A percentile compares a stretch with the other conserved stretches of the same genome.
phyloP scores from a whole-genome alignment of 2,113 vertebrate species.

The Pipa parva region DNA sequence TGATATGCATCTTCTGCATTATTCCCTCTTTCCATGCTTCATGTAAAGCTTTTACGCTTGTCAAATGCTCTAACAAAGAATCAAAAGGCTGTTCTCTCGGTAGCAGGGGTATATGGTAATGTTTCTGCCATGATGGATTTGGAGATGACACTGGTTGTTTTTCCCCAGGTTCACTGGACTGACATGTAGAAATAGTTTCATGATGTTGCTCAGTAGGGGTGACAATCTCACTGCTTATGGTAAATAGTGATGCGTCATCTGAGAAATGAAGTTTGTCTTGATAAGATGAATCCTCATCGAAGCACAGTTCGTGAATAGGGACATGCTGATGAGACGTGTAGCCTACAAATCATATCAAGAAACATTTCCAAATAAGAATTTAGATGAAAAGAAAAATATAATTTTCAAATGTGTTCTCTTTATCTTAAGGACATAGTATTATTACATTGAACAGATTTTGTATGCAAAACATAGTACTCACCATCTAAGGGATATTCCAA shows the following conservation, averaged over 20 bases:
- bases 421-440: too few species aligned
- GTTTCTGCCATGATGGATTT: not conserved
- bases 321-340: not conserved
- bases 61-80: not conserved
- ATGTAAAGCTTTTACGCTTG: not conserved
- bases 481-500: too few species aligned
- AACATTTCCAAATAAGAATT: not conserved
- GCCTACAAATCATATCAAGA: not conserved
- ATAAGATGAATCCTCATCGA: not conserved
- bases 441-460: too few species aligned
- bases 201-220: not conserved
- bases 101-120: not conserved
- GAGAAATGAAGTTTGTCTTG: not conserved
- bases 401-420: too few species aligned
- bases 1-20: not conserved
- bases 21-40: conserved; percentile 8
- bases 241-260: not conserved
- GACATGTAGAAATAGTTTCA: not conserved
- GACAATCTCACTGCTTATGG: not conserved
- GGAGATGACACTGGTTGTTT: not conserved
- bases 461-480: too few species aligned
- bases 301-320: not conserved
- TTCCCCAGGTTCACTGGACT: not conserved
- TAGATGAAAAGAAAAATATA: too few species aligned
- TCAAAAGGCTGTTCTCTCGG: not conserved